A percentile compares a stretch with the other conserved stretches of the same genome.
phyloP scores from a whole-genome alignment of 1,140 invertebrate genomes.

The Branchinecta lynchi region DNA sequence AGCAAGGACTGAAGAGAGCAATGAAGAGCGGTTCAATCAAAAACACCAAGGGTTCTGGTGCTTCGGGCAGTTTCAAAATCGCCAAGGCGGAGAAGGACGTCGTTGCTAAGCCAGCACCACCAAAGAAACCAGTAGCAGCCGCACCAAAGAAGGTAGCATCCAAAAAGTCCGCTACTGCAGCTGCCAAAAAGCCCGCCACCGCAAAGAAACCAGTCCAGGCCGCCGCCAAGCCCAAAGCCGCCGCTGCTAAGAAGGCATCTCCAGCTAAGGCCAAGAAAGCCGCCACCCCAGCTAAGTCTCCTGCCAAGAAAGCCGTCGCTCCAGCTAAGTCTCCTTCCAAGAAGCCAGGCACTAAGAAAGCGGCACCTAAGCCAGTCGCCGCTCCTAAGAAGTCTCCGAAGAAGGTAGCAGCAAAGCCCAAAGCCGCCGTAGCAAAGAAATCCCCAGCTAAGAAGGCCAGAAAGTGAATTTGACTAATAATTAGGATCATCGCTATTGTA shows the following conservation, averaged over 20 bases:
- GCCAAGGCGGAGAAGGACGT: too few relatives aligned
- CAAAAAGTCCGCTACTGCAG: conserved; percentile 39
- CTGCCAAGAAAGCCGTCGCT: too few relatives aligned
- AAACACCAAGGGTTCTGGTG: conserved; percentile 13
- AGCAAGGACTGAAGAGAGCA: conserved; percentile 38
- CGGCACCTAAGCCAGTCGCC: conserved; percentile 24
- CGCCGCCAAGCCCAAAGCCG: conserved; percentile 41
- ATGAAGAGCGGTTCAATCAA: conserved; percentile 37
- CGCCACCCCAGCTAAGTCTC: conserved; percentile 21
- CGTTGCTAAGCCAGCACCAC: conserved; percentile 31
- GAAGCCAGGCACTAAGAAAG: too few relatives aligned
- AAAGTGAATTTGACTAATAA: too few relatives aligned
- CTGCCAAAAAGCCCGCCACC: neutral
- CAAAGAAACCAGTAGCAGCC: conserved; percentile 45
- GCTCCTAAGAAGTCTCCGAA: conserved; percentile 26
- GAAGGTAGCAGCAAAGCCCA: conserved; percentile 23
- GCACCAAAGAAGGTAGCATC: too few relatives aligned
- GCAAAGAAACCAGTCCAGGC: conserved; percentile 45
- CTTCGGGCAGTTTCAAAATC: too few relatives aligned
- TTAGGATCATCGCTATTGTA: too few relatives aligned
- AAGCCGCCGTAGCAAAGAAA: conserved; percentile 17
- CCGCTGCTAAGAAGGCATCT: conserved; percentile 39
- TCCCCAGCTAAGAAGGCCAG: conserved; percentile 24
- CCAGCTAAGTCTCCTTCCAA: too few relatives aligned
- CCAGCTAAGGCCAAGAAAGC: conserved; percentile 24